Base-by-base conservation (phyloP, 2,113 vertebrate species). In the Syrrhaptes paradoxus region DNA sequence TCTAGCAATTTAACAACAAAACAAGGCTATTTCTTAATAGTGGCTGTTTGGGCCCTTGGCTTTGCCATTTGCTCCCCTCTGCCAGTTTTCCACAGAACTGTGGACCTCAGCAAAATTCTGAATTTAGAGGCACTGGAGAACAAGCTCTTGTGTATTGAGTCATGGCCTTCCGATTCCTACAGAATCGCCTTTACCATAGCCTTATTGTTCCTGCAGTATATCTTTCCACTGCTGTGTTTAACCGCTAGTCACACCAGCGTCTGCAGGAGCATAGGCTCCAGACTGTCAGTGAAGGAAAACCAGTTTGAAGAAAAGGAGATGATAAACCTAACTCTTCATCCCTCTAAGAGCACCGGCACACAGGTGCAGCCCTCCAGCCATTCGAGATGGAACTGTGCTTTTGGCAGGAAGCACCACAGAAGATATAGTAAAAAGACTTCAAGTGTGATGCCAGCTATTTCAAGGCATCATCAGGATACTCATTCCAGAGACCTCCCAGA, bases 221-320 rank as follows among this genome's bases (percentile, higher is more conserved):
- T 98, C 88, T 85, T 98, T 89, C 98, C 98, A 0, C 95, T 98
- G 89, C 94, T 76, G 2, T 98, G 98, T 68, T 92, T 98, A 62
- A 98, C 98, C 0, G 95, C 97, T 46, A 98, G 98, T 68, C 98
- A 98, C 67, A 98, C 98, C n/a, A 98, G 98, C 0, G 98, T 98
- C 93, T 98, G 98, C 94, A 97, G 98, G 85, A 98, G 98, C n/a
- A 86, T 98, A 84, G 97, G 97, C 38, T 97, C 98, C 38, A 98
- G 97, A 24, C 87, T 98, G 68, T 95, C 98, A 41, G 95, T 74
- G 75, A 97, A 96, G 68, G 98, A 98, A 68, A 94, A 83, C 49
- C 98, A 95, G 72, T 94, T 98, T 3, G 98, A 98, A 96, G 98
- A 98, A 91, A 98, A 98, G 7, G 98, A 98, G 91, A 98, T 98